Conservation (phyloP, 2,888 invertebrate genomes). For the Drosophila longiperda region DNA sequence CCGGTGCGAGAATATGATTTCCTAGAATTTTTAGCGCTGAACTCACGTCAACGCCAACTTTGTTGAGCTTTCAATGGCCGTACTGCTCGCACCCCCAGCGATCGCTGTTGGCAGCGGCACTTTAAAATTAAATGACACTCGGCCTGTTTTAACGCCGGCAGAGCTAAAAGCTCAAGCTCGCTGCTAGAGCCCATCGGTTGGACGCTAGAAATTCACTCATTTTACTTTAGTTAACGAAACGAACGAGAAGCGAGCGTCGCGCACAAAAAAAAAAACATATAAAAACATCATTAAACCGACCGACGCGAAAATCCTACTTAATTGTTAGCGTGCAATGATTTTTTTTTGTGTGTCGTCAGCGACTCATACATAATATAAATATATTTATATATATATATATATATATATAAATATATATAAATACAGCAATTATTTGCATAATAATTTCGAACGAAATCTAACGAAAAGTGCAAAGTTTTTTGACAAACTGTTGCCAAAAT, state of each 20-base stretch:
- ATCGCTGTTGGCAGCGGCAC: constrained; percentile 33
- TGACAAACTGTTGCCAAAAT: constrained; percentile 43
- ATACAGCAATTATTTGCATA: constrained; percentile 22
- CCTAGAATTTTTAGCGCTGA: constrained; percentile 65
- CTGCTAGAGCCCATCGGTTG: constrained; percentile 9
- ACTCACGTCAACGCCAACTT: constrained; percentile 46
- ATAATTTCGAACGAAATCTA: constrained; percentile 50
- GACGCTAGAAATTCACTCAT: constrained; percentile 60
- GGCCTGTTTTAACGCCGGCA: constrained; percentile 21
- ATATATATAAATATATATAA: background rate
- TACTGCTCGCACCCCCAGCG: constrained; percentile 40
- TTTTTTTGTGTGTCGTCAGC: constrained; percentile 48
- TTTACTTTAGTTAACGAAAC: constrained; percentile 82
- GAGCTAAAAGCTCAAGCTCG: constrained; percentile 37
- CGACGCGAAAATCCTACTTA: constrained; percentile 37
- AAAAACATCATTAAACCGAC: constrained; percentile 37
- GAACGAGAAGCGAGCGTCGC: constrained; percentile 81
- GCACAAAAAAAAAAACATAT: constrained; percentile 47
- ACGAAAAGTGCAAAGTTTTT: constrained; percentile 59
- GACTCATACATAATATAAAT: constrained; percentile 19
- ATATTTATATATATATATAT: background rate
- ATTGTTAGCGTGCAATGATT: constrained; percentile 38
- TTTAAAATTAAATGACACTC: constrained; percentile 50
- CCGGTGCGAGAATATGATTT: constrained; percentile 56
- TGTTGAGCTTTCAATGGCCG: constrained; percentile 26